Evolutionary conservation across 2,888 invertebrate species (phyloP), one percentile per base, ranked within the genome.

Genomic region (Megastigmus dorsalis): DNA sequence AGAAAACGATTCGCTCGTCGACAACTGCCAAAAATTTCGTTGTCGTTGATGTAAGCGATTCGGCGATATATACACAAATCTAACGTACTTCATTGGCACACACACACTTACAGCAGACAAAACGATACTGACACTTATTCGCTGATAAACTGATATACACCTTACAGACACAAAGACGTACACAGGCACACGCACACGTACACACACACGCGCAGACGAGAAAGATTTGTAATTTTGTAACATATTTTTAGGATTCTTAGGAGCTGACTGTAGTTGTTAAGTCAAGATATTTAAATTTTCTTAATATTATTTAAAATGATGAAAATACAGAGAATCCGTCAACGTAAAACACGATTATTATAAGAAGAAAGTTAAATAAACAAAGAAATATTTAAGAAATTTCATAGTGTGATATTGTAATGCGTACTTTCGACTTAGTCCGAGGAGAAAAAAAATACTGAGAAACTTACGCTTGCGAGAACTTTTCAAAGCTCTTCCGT

Each of bases 171-270:
- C n/a, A n/a, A n/a, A n/a, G n/a, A 41, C 23, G 52, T 30, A 48
- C 52, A 48, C 9, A 48, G 5, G 15, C 20, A 41, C 45, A 30
- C 7, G 38, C 45, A 45, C 36, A 26, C 10, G 67, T 10, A 73
- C 7, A 15, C 10, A 52, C 1, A 70, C 30, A 43, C 43, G 20
- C 50, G 41, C 10, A 57, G 48, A 36, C 41, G 36, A 54, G 52
- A 71, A 28, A 74, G n/a, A 67, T 76, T 76, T 76, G 76, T 76
- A 76, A 76, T 76, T 76, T 76, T 74, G 63, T 76, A 76, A 71
- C 50, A 74, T 70, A 70, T 74, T 66, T 69, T 70, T 76, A 76
- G 76, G 60, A 74, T 74, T 63, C 62, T 50, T 65, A 71, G 54
- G 48, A 36, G 48, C 66, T 74, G 43, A 74, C 63, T 54, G 41